These are phyloP conservation scores for Catharus bicknelli DNA, from an alignment of 2,113 vertebrate genomes.

Conservation along the genomic window DNA sequence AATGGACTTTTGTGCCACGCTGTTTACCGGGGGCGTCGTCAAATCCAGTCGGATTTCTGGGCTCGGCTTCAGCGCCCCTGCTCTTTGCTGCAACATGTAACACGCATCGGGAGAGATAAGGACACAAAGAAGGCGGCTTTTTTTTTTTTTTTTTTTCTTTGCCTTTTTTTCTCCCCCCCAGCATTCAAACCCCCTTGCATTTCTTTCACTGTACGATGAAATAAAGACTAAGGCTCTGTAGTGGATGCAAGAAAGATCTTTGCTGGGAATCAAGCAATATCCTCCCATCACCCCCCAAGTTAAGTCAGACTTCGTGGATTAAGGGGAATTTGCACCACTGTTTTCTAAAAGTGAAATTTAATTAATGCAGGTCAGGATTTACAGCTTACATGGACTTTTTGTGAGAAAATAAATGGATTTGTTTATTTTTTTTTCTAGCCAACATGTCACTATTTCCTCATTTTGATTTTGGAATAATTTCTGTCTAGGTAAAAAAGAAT, in stretches of 20 bases:
- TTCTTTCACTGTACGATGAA: slow-evolving; percentile 56
- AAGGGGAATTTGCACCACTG: background rate
- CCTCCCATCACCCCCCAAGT: background rate
- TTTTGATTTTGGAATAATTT: background rate
- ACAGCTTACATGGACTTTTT: background rate
- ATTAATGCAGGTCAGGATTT: background rate
- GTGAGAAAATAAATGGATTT: background rate
- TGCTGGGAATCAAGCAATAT: background rate
- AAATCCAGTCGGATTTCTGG: slow-evolving; percentile 77
- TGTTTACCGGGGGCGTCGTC: slow-evolving; percentile 77
- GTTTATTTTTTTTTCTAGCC: background rate
- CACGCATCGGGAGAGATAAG: slow-evolving; percentile 62
- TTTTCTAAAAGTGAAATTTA: slow-evolving; percentile 32
- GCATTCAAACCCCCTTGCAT: background rate
- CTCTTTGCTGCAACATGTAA: slow-evolving; percentile 63
- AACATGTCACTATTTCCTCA: background rate
- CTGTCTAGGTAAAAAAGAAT: background rate
- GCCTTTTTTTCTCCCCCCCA: background rate
- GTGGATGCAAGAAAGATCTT: slow-evolving; percentile 24
- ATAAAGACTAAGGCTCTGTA: slow-evolving; percentile 45
- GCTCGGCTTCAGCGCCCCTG: slow-evolving; percentile 69
- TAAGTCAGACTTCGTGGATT: background rate
- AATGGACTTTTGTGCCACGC: slow-evolving; percentile 82
- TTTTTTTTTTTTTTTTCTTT: background rate
- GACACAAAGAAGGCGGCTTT: slow-evolving; percentile 56